Conservation (phyloP, 2,797 vertebrate species). For the Dryobates pubescens region DNA sequence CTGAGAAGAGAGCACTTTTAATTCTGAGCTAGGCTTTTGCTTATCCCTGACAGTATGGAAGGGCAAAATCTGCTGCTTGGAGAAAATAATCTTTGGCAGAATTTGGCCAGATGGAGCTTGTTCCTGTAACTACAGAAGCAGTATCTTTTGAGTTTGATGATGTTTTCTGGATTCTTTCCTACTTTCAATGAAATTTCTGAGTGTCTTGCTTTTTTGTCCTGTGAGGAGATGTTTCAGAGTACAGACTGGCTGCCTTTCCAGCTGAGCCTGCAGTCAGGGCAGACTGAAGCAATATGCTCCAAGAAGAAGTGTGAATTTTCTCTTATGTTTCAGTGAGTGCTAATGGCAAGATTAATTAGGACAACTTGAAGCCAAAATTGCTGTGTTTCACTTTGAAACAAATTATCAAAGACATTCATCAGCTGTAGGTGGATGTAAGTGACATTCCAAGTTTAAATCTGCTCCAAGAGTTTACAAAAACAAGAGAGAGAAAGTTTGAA, state of each 20-base stretch:
- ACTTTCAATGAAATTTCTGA: neutral
- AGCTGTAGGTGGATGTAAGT: neutral
- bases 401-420: neutral
- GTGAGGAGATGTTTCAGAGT: neutral
- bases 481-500: neutral
- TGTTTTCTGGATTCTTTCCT: neutral
- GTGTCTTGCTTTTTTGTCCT: neutral
- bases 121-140: neutral
- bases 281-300: conserved; percentile 49
- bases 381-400: neutral
- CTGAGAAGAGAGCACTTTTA: neutral
- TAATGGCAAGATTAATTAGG: conserved; percentile 50
- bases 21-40: neutral
- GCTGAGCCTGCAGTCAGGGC: conserved; percentile 5
- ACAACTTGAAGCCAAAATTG: conserved; percentile 44
- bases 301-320: conserved; percentile 26
- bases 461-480: neutral
- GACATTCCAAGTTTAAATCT: neutral
- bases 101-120: neutral
- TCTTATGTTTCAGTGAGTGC: neutral
- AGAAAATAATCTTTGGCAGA: neutral
- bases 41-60: neutral
- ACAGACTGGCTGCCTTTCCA: neutral
- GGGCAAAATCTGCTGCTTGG: neutral
- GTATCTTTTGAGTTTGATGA: neutral